phyloP scores from a whole-genome alignment of 1,140 invertebrate species.

The Cataglyphis hispanica region DNA sequence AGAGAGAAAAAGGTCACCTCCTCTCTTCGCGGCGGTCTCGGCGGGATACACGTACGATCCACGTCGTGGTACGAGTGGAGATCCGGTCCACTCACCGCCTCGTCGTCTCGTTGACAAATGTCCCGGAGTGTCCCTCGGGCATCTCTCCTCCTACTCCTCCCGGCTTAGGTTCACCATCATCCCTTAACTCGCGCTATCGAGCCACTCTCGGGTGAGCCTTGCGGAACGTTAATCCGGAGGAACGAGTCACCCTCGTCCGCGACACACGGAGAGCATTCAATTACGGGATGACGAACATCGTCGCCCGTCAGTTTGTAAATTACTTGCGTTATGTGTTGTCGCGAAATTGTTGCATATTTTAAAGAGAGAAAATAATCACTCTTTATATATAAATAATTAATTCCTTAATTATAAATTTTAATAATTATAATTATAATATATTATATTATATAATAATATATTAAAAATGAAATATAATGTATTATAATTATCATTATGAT shows the following conservation, averaged over 20 bases:
- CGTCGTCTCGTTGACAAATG: slow-evolving; percentile 85
- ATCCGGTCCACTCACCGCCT: slow-evolving; percentile 83
- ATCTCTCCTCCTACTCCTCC: slow-evolving; percentile 51
- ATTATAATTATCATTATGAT: too few relatives aligned
- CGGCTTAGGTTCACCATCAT: slow-evolving; percentile 72
- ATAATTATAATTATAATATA: too few relatives aligned
- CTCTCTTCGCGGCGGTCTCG: slow-evolving; percentile 76
- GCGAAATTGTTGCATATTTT: not conserved
- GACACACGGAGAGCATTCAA: slow-evolving; percentile 81
- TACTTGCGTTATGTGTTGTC: slow-evolving; percentile 24
- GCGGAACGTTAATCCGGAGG: slow-evolving; percentile 77
- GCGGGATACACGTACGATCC: slow-evolving; percentile 81
- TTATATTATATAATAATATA: too few relatives aligned
- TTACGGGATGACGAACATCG: slow-evolving; percentile 76
- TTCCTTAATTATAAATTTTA: too few relatives aligned
- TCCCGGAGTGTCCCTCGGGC: slow-evolving; percentile 83
- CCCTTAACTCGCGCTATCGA: slow-evolving; percentile 80
- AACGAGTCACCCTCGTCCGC: slow-evolving; percentile 76
- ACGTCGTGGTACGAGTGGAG: slow-evolving; percentile 71
- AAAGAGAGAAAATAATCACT: not conserved
- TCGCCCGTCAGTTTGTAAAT: slow-evolving; percentile 61
- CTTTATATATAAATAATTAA: not conserved
- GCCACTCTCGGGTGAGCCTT: slow-evolving; percentile 69
- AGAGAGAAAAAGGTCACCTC: slow-evolving; percentile 65
- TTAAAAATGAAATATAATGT: too few relatives aligned